These are phyloP conservation scores for Holacanthus passer DNA, from an alignment of 2,113 vertebrate genomes.

Conservation along the genomic window DNA sequence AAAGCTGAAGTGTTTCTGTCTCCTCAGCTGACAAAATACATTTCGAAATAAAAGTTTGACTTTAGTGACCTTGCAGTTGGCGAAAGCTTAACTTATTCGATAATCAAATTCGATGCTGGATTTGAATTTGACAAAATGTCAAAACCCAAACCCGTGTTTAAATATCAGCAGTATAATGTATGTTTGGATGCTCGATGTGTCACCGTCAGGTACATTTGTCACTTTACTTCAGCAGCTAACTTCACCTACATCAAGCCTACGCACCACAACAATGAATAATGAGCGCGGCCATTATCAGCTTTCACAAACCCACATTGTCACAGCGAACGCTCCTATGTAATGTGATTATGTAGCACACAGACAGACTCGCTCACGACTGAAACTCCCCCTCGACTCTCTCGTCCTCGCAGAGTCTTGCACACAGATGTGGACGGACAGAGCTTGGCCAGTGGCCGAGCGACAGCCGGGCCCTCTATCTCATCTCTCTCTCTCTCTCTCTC, in stretches of 20 bases:
- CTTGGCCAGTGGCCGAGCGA: constrained; percentile 17
- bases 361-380: constrained; percentile 31
- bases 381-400: constrained; percentile 10
- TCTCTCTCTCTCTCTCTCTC: neutral
- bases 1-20: constrained; percentile 14
- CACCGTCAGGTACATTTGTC: constrained; percentile 35
- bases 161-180: constrained; percentile 2
- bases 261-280: constrained; percentile 43
- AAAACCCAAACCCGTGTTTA: neutral
- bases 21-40: constrained; percentile 4
- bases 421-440: constrained; percentile 35
- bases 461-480: constrained; percentile 21
- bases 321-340: constrained; percentile 11
- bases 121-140: constrained; percentile 2
- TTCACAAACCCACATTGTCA: constrained; percentile 26
- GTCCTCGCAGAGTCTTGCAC: constrained; percentile 15
- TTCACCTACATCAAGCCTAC: constrained; percentile 40
- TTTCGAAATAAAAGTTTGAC: neutral
- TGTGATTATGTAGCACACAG: constrained; percentile 34
- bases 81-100: neutral
- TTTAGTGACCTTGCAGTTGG: neutral
- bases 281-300: constrained; percentile 46
- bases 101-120: neutral
- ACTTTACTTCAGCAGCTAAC: constrained; percentile 32
- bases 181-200: constrained; percentile 2